These are phyloP conservation scores for Rhynchopsitta pachyrhyncha DNA, from an alignment of 2,113 vertebrate species.

Conservation along the genomic window DNA sequence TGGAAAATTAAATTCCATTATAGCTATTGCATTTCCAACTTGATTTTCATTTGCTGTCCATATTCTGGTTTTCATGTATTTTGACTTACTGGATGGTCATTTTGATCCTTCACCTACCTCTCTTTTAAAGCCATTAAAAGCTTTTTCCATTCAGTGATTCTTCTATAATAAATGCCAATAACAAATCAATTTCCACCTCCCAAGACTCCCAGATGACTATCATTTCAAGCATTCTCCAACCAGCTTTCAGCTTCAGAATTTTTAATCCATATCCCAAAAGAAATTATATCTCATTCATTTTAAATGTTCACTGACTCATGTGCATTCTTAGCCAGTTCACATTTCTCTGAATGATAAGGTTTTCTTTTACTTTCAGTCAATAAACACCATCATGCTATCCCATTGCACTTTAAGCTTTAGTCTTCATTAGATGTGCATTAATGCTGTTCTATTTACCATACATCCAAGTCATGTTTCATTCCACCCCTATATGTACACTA, in stretches of 20 bases:
- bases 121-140: background rate
- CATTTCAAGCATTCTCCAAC: background rate
- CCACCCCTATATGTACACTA: background rate
- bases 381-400: background rate
- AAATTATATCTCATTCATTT: background rate
- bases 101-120: background rate
- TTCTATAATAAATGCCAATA: background rate
- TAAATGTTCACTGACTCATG: background rate
- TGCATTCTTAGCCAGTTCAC: background rate
- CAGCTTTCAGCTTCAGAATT: background rate
- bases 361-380: background rate
- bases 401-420: background rate
- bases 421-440: background rate
- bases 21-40: background rate
- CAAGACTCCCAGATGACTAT: background rate
- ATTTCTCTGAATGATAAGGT: background rate
- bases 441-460: background rate
- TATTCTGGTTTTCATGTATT: background rate
- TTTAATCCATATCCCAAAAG: background rate
- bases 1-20: background rate
- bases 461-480: background rate
- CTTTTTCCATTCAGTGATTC: background rate
- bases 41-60: background rate
- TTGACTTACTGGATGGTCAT: background rate
- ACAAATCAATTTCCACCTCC: background rate